These are phyloP conservation scores for Coilia nasus DNA, from an alignment of 2,797 vertebrate species.

Conservation along the genomic window DNA sequence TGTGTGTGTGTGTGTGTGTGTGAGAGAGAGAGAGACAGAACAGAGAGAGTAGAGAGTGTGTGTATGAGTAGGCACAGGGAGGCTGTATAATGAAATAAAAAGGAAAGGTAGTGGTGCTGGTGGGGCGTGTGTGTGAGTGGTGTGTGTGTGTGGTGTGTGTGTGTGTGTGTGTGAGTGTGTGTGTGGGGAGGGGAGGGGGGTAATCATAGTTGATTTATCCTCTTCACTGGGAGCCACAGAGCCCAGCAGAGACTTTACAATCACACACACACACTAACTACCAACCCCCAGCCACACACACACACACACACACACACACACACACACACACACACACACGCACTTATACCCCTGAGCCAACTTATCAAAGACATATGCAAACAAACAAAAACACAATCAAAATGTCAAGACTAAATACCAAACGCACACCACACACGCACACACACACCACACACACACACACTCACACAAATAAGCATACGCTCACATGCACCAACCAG, in stretches of 20 bases:
- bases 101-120: neutral
- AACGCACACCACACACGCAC: neutral
- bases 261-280: neutral
- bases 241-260: neutral
- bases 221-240: neutral
- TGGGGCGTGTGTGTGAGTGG: neutral
- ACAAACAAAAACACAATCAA: neutral
- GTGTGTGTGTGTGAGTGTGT: neutral
- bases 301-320: neutral
- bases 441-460: neutral
- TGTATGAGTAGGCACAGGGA: too few relatives aligned
- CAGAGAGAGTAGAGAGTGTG: too few relatives aligned
- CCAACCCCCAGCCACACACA: neutral
- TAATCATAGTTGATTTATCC: slow-evolving; percentile 23
- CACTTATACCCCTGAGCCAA: neutral
- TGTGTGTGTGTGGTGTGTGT: neutral
- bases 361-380: neutral
- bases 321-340: neutral
- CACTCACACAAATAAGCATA: neutral
- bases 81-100: too few relatives aligned
- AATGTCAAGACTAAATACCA: neutral
- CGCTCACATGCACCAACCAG: too few relatives aligned
- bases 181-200: neutral
- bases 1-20: too few relatives aligned
- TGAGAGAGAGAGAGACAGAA: too few relatives aligned